Evolutionary conservation across 2,888 invertebrate genomes (phyloP).

Genomic region (Chrysomela aeneicollis): DNA sequence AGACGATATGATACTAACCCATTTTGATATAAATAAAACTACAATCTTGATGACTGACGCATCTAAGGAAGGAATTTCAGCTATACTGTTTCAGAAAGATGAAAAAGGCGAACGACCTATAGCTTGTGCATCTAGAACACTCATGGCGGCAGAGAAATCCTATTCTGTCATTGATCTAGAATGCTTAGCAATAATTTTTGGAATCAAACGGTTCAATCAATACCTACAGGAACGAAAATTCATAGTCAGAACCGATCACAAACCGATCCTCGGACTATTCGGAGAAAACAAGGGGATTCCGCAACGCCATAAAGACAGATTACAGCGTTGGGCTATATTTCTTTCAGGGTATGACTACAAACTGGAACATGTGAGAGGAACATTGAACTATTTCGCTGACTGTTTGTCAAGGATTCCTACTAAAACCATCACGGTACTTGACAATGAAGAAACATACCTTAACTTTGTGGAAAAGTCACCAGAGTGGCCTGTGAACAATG

Average conservation of each 20-base stretch:
- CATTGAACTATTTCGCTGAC: conserved; percentile 19
- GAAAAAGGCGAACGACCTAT: conserved; percentile 41
- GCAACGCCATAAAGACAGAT: conserved; percentile 49
- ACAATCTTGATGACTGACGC: conserved; percentile 28
- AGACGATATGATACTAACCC: conserved; percentile 22
- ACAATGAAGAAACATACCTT: not conserved
- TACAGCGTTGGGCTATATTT: conserved; percentile 46
- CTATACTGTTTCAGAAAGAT: conserved; percentile 3
- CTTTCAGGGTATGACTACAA: conserved; percentile 22
- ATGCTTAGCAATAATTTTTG: conserved; percentile 51
- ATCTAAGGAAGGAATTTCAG: conserved; percentile 20
- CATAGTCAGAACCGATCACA: conserved; percentile 50
- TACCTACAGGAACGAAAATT: conserved; percentile 51
- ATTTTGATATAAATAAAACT: conserved; percentile 32
- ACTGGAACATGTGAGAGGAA: conserved; percentile 18
- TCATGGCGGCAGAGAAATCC: conserved; percentile 43
- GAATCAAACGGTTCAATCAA: no score
- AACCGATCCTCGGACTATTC: conserved; percentile 48
- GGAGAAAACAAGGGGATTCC: conserved; percentile 48
- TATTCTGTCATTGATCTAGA: conserved; percentile 43
- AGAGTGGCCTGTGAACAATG: no score
- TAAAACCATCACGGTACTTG: not conserved
- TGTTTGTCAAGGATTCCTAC: conserved; percentile 11
- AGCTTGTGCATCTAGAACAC: conserved; percentile 45
- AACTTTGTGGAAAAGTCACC: no score